Evolutionary conservation across 2,888 invertebrate genomes (phyloP).

Genomic region (Machimus atricapillus): DNA sequence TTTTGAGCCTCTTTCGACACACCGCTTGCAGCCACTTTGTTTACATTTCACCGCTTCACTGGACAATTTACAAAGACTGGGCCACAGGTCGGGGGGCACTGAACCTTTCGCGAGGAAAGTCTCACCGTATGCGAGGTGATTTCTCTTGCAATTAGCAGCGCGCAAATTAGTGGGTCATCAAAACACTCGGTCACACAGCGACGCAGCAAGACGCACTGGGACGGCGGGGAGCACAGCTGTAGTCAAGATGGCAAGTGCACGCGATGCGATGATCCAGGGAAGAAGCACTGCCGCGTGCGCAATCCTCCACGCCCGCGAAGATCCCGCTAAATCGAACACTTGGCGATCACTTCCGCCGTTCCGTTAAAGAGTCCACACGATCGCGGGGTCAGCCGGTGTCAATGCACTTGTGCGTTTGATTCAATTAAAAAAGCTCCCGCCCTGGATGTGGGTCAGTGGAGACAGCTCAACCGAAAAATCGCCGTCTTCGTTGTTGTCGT

Average conservation of each 20-base stretch:
- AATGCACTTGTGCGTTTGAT: constrained; percentile 57
- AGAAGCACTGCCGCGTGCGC: background rate
- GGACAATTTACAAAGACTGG: background rate
- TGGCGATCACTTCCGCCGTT: background rate
- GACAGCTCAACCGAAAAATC: constrained; percentile 43
- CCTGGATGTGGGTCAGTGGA: constrained; percentile 57
- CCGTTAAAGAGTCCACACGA: constrained; percentile 2
- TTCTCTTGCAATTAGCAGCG: background rate
- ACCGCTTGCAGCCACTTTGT: background rate
- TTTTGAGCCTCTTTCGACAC: background rate
- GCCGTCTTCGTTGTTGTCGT: background rate
- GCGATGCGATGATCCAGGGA: background rate
- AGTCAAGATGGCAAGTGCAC: background rate
- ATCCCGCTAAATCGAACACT: constrained; percentile 20
- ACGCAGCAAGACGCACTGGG: background rate
- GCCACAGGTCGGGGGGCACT: background rate
- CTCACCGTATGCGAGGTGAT: background rate
- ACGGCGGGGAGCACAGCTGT: background rate
- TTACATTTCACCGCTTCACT: constrained; percentile 27
- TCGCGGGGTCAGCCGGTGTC: constrained; percentile 53
- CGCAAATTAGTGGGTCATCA: background rate
- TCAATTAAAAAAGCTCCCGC: constrained; percentile 48
- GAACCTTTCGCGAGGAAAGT: background rate
- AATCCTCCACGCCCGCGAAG: background rate
- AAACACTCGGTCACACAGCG: background rate